These are phyloP conservation scores for Melitaea cinxia DNA, from an alignment of 1,140 invertebrate species.

Conservation along the genomic window DNA sequence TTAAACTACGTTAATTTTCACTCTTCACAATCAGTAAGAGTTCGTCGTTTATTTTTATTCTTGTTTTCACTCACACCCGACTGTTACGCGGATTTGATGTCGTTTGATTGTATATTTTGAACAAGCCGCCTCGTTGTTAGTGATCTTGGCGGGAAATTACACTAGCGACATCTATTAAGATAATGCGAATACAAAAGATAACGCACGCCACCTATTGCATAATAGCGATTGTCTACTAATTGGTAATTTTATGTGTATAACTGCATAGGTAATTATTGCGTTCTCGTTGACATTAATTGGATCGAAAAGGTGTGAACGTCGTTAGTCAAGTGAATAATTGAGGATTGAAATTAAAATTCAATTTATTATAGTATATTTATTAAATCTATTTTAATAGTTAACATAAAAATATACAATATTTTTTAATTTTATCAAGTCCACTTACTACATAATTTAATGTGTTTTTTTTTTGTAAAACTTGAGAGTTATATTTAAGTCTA, in stretches of 20 bases:
- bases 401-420: conserved; percentile 22
- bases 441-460: neutral
- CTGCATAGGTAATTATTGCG: too few relatives aligned
- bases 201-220: conserved; percentile 49
- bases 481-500: neutral
- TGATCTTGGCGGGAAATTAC: conserved; percentile 39
- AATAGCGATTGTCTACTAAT: conserved; percentile 39
- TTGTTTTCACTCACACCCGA: conserved; percentile 36
- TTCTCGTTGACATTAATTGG: too few relatives aligned
- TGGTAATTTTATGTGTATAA: too few relatives aligned
- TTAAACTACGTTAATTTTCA: neutral
- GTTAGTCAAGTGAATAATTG: neutral
- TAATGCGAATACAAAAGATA: conserved; percentile 1
- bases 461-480: neutral
- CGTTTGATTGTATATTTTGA: conserved; percentile 71
- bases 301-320: too few relatives aligned
- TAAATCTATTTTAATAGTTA: conserved; percentile 20
- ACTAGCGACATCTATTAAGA: conserved; percentile 49
- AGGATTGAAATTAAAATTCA: conserved; percentile 1
- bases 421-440: neutral
- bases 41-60: conserved; percentile 9
- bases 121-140: conserved; percentile 54
- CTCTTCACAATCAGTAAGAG: conserved; percentile 9
- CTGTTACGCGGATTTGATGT: conserved; percentile 69
- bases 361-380: conserved; percentile 15